These are phyloP conservation scores for Monoplex corrugatus DNA, from an alignment of 2,888 invertebrate species.

Conservation along the genomic window DNA sequence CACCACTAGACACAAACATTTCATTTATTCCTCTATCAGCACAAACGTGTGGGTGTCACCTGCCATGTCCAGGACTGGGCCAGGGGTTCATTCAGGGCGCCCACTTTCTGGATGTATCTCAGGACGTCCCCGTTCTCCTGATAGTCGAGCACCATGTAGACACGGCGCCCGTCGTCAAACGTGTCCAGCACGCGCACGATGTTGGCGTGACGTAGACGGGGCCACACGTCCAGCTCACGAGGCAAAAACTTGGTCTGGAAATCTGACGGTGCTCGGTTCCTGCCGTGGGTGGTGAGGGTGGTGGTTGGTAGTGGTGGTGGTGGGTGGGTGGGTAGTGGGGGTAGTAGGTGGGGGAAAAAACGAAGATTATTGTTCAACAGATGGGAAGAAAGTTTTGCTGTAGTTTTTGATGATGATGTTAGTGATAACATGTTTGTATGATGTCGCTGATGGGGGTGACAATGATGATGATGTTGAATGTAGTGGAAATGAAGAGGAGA, in stretches of 20 bases:
- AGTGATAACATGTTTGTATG: too few species aligned
- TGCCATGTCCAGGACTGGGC: conserved; percentile 80
- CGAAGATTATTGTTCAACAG: not conserved
- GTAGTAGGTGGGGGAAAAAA: not conserved
- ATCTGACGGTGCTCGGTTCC: conserved; percentile 88
- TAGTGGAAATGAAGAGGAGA: too few species aligned
- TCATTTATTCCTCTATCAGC: too few species aligned
- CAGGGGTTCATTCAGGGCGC: conserved; percentile 79
- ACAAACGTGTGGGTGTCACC: too few species aligned
- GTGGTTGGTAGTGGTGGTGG: too few species aligned
- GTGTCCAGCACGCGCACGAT: conserved; percentile 90
- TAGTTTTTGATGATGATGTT: too few species aligned
- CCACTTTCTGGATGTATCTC: conserved; percentile 81
- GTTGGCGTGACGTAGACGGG: conserved; percentile 90
- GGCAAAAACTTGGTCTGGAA: conserved; percentile 91
- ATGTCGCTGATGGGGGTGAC: too few species aligned
- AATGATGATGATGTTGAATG: too few species aligned
- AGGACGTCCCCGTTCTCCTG: conserved; percentile 82
- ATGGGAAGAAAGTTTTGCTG: too few species aligned
- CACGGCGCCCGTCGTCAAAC: conserved; percentile 86
- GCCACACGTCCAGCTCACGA: conserved; percentile 89
- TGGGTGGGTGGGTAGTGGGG: too few species aligned
- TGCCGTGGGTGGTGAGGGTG: conserved; percentile 65
- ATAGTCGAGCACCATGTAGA: conserved; percentile 82
- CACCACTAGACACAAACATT: too few species aligned